Percentiles rank a stretch among this genome's conserved stretches.
phyloP scores from a whole-genome alignment of 2,113 vertebrate species.

The Pteronura brasiliensis region DNA sequence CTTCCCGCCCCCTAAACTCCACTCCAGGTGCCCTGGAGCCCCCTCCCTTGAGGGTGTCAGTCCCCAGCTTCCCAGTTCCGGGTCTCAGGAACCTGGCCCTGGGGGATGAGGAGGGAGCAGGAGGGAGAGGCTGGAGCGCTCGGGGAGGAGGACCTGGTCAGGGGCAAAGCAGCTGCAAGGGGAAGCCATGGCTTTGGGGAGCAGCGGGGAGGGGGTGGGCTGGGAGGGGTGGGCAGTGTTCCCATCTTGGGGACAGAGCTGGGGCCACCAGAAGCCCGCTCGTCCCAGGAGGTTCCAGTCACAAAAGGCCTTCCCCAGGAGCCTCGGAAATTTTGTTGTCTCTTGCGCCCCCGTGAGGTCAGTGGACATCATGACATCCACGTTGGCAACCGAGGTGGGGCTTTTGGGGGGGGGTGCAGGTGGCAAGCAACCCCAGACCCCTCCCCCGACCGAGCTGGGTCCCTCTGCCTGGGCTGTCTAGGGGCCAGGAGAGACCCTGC shows the following conservation, averaged over 20 bases:
- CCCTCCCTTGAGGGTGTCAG: background rate
- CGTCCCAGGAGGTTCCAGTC: background rate
- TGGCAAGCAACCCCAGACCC: background rate
- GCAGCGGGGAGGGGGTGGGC: background rate
- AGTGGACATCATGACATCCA: constrained; percentile 44
- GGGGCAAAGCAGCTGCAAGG: background rate
- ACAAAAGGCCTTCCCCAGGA: background rate
- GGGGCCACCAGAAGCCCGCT: background rate
- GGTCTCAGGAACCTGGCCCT: background rate
- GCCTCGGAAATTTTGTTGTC: constrained; percentile 57
- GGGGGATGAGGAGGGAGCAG: rapidly evolving
- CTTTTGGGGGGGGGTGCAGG: background rate
- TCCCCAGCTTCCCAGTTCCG: background rate
- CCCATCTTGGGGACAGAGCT: background rate
- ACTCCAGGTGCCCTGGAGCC: background rate
- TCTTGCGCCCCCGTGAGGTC: constrained; percentile 77
- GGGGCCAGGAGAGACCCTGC: background rate
- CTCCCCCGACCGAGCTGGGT: background rate
- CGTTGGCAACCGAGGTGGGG: constrained; percentile 17
- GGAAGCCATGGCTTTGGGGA: background rate
- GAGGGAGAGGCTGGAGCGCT: rapidly evolving
- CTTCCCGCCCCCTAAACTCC: background rate
- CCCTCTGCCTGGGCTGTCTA: background rate
- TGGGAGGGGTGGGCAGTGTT: background rate
- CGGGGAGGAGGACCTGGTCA: background rate